Base-by-base conservation (phyloP, 2,888 invertebrate species). In the Lasiommata megera region DNA sequence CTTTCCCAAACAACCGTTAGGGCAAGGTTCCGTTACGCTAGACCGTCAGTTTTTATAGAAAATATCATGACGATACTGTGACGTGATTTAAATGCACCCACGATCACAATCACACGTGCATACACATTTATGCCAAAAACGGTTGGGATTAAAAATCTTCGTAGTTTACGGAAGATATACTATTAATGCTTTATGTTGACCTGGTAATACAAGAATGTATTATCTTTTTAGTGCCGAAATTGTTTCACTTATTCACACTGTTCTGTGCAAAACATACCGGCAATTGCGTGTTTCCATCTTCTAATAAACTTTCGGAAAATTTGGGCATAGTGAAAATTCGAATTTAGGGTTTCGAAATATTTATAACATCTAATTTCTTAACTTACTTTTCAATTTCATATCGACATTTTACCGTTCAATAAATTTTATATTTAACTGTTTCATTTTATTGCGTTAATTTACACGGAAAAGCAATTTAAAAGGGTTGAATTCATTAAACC, bases 1-100 rank as follows among this genome's bases (percentile, higher is more conserved):
- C 72, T 79, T 80, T 74, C 67, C 64, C 65, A 72, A 75, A 74
- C 76, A 75, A 75, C 73, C 74, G 76, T 71, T 69, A 70, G 17
- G 16, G 29, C 3, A 6, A 9, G 29, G 29, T 16, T 6, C 29
- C 46, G 16, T 7, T 31, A 16, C 16, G 16, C 31, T 16, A 8
- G 16, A 6, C 16, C 46, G 16, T 46, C 16, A 34, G 11, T 9
- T 34, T 29, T 2, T 11, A 12, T 31, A 29, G 9, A 14, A 29
- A 17, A 9, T 16, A 14, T 28, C 8, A 46, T 12, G 16, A 28
- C 12, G 9, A 12, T 17, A 18, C 6, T 23, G 28, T 23, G 5
- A 23, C 23, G n/a, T n/a, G n/a, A n/a, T n/a, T n/a, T n/a, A n/a
- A n/a, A n/a, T n/a, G n/a, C n/a, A n/a, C n/a, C n/a, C n/a, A n/a